Evolutionary conservation across 2,888 invertebrate genomes (phyloP), one percentile per base, ranked within the genome.

Genomic region (Seladonia tumulorum): DNA sequence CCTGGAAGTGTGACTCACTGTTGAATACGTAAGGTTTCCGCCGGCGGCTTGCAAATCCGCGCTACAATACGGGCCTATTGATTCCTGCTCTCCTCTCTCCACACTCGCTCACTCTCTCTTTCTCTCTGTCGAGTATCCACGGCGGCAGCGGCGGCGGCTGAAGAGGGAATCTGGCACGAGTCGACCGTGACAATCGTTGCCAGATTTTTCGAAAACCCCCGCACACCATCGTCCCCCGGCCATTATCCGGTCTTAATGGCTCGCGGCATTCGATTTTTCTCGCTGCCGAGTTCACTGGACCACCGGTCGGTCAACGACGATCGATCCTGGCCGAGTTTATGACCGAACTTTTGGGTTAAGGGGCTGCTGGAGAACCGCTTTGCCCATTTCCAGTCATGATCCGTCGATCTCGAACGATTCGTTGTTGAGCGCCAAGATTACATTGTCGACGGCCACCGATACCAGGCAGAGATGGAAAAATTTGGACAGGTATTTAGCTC

Each of bases 21-120:
- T 82, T 86, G 86, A 88, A 91, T 90, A 90, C 90, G 88, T 92
- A 93, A 92, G 93, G 93, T 92, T 94, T 94, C 93, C 90, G 87
- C 90, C 84, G 88, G 86, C 89, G 89, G 88, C 91, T 92, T 89
- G 87, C 91, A 85, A 92, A 93, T 93, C 91, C 89, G 90, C 74
- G 88, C 90, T 89, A 91, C 90, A 91, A 91, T 91, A 92, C 88
- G 86, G 84, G 90, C 77, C 86, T 88, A 88, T 85, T 85, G 88
- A 90, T 90, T 90, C 84, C 83, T 63, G 29, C 63, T 63, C 42
- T 12, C 42, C 42, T n/a, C 68, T 39, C 68, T 66, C 16, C 66
- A n/a, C 12, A 5, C n/a, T 71, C 45, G 14, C 70, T 42, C 25
- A 0, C n/a, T 68, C 68, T 68, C 10, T 63, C 35, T 73, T 76